Percentiles rank a stretch among this genome's conserved stretches.
Evolutionary conservation across 2,888 invertebrate genomes (phyloP).

Genomic region (Hylaea fasciaria): DNA sequence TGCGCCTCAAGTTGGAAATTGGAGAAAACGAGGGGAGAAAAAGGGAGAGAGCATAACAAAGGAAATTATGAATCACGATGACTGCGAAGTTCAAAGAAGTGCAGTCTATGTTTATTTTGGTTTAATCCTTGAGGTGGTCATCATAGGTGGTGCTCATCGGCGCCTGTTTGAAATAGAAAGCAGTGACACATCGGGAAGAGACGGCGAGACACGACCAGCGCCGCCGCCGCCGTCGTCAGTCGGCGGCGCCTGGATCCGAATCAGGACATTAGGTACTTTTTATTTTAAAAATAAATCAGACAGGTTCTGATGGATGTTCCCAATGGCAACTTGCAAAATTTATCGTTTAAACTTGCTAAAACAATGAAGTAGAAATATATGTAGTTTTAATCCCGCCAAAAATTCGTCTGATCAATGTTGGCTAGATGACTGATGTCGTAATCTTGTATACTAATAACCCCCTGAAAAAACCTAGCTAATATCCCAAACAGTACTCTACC

Average conservation of each 20-base stretch:
- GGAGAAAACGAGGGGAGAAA: slow-evolving; percentile 8
- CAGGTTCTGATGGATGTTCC: slow-evolving; percentile 19
- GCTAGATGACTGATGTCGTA: too few relatives aligned
- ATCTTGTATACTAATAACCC: too few relatives aligned
- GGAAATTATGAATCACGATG: slow-evolving; percentile 38
- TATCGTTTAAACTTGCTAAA: slow-evolving; percentile 12
- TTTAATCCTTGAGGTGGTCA: slow-evolving; percentile 48
- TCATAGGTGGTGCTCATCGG: slow-evolving; percentile 61
- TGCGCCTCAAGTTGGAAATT: slow-evolving; percentile 21
- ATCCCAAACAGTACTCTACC: too few relatives aligned
- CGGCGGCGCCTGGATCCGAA: slow-evolving; percentile 42
- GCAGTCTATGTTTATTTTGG: slow-evolving; percentile 41
- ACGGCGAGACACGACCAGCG: slow-evolving; percentile 56
- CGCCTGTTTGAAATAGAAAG: slow-evolving; percentile 77
- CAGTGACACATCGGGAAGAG: slow-evolving; percentile 68
- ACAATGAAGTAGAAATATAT: too few relatives aligned
- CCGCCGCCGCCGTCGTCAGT: slow-evolving; percentile 52
- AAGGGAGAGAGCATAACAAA: slow-evolving; percentile 27
- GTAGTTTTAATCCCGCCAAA: too few relatives aligned
- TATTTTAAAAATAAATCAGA: slow-evolving; percentile 39
- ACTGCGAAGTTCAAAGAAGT: slow-evolving; percentile 37
- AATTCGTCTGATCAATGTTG: too few relatives aligned
- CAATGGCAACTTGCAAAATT: slow-evolving; percentile 23
- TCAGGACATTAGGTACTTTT: slow-evolving; percentile 38
- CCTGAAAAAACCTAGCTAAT: too few relatives aligned